These are phyloP conservation scores for Rhagonycha lutea DNA, from an alignment of 2,888 invertebrate genomes.

Conservation along the genomic window DNA sequence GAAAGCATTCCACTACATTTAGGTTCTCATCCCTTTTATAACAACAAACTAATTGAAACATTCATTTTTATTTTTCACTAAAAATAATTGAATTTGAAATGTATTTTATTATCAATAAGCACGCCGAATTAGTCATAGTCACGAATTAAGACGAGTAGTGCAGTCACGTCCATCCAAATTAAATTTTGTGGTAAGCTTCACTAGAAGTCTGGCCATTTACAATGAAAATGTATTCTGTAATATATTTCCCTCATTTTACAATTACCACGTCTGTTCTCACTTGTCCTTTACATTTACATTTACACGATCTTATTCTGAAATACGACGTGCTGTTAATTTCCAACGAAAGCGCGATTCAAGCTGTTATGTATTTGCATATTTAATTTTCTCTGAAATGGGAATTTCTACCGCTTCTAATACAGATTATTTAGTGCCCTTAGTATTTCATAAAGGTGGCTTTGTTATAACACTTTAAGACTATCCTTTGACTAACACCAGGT, in stretches of 20 bases:
- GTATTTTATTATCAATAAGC: not conserved
- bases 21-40: not conserved
- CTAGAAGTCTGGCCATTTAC: constrained; percentile 20
- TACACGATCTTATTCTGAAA: not conserved
- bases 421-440: constrained; percentile 18
- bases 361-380: constrained; percentile 34
- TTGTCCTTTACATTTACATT: not conserved
- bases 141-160: constrained; percentile 39
- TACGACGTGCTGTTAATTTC: not conserved
- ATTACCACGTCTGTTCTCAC: not conserved
- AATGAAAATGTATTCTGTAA: constrained; percentile 25
- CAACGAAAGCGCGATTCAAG: constrained; percentile 14
- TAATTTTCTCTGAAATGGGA: constrained; percentile 28
- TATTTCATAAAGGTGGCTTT: constrained; percentile 16
- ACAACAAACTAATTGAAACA: not conserved
- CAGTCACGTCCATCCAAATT: constrained; percentile 50
- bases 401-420: constrained; percentile 18
- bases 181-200: constrained; percentile 46
- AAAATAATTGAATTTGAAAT: not conserved
- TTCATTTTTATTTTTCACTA: not conserved
- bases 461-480: not conserved
- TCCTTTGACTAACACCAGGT: not conserved
- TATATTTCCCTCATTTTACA: constrained; percentile 1
- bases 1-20: no score
- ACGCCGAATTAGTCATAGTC: constrained; percentile 36